These are phyloP conservation scores for Halocaridina rubra DNA, from an alignment of 2,888 invertebrate species.

Conservation along the genomic window DNA sequence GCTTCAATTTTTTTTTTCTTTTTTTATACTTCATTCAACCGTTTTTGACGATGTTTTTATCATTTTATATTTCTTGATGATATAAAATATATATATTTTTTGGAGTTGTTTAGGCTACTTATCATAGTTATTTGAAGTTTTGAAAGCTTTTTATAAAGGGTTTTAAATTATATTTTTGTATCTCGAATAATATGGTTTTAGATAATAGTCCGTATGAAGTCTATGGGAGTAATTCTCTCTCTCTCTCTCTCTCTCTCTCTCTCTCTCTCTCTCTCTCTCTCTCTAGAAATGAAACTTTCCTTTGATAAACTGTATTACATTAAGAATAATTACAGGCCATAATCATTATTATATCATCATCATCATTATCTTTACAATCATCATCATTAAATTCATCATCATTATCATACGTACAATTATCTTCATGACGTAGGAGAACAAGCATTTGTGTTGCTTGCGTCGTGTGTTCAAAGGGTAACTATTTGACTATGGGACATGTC, in stretches of 20 bases:
- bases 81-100: not conserved
- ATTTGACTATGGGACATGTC: too few relatives aligned
- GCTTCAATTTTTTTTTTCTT: too few relatives aligned
- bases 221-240: not conserved
- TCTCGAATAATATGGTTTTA: not conserved
- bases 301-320: too few relatives aligned
- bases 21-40: too few relatives aligned
- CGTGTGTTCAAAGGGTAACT: too few relatives aligned
- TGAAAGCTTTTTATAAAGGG: too few relatives aligned
- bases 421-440: too few relatives aligned
- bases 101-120: not conserved
- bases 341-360: not conserved
- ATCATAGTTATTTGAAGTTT: not conserved
- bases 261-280: not conserved
- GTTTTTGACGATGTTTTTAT: too few relatives aligned
- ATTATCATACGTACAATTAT: not conserved
- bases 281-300: too few relatives aligned
- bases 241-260: not conserved
- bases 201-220: not conserved
- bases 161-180: too few relatives aligned
- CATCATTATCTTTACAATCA: not conserved
- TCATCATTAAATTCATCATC: not conserved
- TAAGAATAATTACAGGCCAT: too few relatives aligned
- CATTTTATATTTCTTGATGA: not conserved
- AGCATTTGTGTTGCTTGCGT: too few relatives aligned